Evolutionary conservation across 2,113 vertebrate species (phyloP).

Genomic region (Gallinago jamesoni): DNA sequence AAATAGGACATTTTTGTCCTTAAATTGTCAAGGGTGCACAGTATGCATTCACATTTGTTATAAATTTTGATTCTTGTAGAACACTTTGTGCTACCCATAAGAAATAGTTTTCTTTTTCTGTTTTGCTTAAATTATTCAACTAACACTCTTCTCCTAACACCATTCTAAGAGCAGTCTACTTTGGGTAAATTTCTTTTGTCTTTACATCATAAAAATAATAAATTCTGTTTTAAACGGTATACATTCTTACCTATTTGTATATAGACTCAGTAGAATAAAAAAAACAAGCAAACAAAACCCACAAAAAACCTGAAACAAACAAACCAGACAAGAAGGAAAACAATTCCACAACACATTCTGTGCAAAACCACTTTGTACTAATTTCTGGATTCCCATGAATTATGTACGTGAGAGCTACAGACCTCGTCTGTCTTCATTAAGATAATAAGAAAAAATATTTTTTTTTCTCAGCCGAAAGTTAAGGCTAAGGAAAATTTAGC

Average conservation of each 20-base stretch:
- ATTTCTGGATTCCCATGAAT: neutral
- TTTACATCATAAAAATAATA: neutral
- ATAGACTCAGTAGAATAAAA: neutral
- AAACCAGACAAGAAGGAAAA: neutral
- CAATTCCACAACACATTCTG: neutral
- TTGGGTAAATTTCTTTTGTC: neutral
- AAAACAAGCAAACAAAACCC: neutral
- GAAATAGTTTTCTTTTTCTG: neutral
- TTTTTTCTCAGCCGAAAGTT: neutral
- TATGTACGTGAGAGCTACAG: neutral
- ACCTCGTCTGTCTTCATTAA: neutral
- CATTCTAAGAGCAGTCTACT: neutral
- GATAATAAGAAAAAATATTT: neutral
- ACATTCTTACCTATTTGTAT: neutral
- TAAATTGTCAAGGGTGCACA: neutral
- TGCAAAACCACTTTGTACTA: accelerated
- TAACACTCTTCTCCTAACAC: neutral
- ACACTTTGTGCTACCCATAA: neutral
- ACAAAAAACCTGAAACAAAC: neutral
- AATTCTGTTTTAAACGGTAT: neutral
- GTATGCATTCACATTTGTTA: neutral
- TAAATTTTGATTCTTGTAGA: neutral
- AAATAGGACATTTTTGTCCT: accelerated
- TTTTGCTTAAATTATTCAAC: neutral
- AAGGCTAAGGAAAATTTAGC: neutral